Conservation (phyloP, 2,113 vertebrate species). For the zebrafish (Danio rerio) region GRCz12tu NC_133177.1:57487001-57487500, state of each 20-base stretch:
- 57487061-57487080: no score
- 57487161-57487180: no score
- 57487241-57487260: neutral
- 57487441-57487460: constrained; percentile 64
- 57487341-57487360: constrained; percentile 36
- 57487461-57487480: constrained; percentile 68
- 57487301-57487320: neutral
- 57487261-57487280: neutral
- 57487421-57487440: constrained; percentile 70
- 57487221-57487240: neutral
- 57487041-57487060: no score
- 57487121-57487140: no score
- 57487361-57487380: constrained; percentile 63
- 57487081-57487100: no score
- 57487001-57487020: no score
- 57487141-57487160: no score
- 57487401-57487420: constrained; percentile 66
- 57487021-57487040: no score
- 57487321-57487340: no score
- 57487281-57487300: constrained; percentile 11
- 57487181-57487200: no score
- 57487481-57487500: no score
- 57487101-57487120: no score
- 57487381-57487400: constrained; percentile 70
- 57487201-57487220: neutral